Evolutionary conservation across 92 coral and sea anemone species (phyloP).

Genomic region (Siderastrea radians): DNA sequence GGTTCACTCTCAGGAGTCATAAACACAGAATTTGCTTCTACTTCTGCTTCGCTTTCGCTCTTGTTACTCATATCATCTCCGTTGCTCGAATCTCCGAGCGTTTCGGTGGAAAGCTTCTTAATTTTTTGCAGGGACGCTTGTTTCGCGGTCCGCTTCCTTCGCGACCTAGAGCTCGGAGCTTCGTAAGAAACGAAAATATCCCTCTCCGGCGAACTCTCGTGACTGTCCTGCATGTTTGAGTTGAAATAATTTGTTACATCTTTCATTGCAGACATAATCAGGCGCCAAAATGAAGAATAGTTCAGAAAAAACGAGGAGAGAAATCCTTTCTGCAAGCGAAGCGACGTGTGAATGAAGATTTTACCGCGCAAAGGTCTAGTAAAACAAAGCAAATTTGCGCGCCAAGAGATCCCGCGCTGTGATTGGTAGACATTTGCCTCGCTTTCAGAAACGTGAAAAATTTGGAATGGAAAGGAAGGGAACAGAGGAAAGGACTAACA

Average conservation of each 20-base stretch:
- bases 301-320: not conserved
- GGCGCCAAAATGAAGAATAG: not conserved
- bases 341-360: slow-evolving; percentile 47
- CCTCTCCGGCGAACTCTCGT: slow-evolving; percentile 79
- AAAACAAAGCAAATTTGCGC: slow-evolving; percentile 79
- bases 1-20: slow-evolving; percentile 76
- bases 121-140: slow-evolving; percentile 18
- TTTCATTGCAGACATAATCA: slow-evolving; percentile 77
- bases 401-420: slow-evolving; percentile 71
- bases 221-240: slow-evolving; percentile 40
- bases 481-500: not conserved
- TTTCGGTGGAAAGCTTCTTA: not conserved
- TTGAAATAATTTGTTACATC: slow-evolving; percentile 75
- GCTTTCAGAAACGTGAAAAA: not conserved
- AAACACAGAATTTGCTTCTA: slow-evolving; percentile 50
- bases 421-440: slow-evolving; percentile 75
- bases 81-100: slow-evolving; percentile 14
- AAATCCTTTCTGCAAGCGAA: not conserved
- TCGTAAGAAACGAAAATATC: slow-evolving; percentile 75
- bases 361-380: slow-evolving; percentile 61
- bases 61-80: slow-evolving; percentile 23
- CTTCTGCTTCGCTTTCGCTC: slow-evolving; percentile 39
- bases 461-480: not conserved
- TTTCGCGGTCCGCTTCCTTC: slow-evolving; percentile 43
- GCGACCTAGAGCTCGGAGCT: slow-evolving; percentile 36